Percentiles rank a stretch among this genome's conserved stretches.
phyloP scores from a whole-genome alignment of 1,140 invertebrate species.

The Steinernema khuongi region DNA sequence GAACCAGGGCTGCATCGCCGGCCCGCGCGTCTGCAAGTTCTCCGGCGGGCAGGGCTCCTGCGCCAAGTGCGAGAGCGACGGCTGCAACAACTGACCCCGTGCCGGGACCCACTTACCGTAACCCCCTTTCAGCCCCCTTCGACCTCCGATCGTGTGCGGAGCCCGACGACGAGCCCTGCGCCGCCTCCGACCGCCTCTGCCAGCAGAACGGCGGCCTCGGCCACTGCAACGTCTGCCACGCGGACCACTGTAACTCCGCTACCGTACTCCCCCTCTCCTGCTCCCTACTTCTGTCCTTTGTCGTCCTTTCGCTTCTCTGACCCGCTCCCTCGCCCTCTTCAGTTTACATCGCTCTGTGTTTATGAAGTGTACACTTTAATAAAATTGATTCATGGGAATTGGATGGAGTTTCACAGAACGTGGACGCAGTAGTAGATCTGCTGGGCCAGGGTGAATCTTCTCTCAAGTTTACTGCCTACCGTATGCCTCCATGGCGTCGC shows the following conservation, averaged over 20 bases:
- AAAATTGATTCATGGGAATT: too few species aligned
- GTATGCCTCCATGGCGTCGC: too few species aligned
- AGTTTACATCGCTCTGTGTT: too few species aligned
- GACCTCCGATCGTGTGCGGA: background rate
- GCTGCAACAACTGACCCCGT: constrained; percentile 31
- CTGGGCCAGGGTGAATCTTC: too few species aligned
- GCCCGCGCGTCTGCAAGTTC: constrained; percentile 40
- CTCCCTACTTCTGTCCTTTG: background rate
- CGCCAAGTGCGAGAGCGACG: constrained; percentile 28
- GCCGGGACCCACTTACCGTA: background rate
- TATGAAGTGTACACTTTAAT: too few species aligned
- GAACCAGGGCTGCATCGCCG: constrained; percentile 39
- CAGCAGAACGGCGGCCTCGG: background rate
- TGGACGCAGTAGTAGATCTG: too few species aligned
- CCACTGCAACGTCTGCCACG: background rate
- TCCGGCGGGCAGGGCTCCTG: constrained; percentile 30
- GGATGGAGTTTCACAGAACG: too few species aligned
- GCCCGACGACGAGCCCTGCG: background rate
- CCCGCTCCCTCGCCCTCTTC: background rate
- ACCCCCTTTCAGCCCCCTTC: background rate
- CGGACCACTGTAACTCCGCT: background rate
- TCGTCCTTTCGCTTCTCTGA: background rate
- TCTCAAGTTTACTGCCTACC: too few species aligned
- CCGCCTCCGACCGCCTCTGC: background rate
- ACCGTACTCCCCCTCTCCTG: background rate